Evolutionary conservation across 1,140 invertebrate genomes (phyloP).

Genomic region (Penaeus chinensis): DNA sequence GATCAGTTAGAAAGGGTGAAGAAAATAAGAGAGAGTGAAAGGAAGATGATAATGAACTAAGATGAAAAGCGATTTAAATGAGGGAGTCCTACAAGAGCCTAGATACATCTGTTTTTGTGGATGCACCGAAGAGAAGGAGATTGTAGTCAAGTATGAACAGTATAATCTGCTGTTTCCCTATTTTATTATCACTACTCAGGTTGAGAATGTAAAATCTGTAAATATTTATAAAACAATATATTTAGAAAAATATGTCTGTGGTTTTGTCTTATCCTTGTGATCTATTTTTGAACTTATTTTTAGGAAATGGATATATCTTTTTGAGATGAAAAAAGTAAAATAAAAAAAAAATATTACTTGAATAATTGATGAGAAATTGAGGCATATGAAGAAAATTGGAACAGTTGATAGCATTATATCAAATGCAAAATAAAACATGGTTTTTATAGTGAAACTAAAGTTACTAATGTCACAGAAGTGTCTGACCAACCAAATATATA

Average conservation of each 20-base stretch:
- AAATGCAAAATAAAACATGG: too few species aligned
- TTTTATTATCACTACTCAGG: constrained; percentile 55
- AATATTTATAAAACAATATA: constrained; percentile 53
- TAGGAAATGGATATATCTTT: background rate
- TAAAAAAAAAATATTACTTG: too few species aligned
- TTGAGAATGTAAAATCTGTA: constrained; percentile 57
- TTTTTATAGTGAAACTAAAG: background rate
- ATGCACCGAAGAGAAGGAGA: constrained; percentile 43
- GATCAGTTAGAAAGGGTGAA: too few species aligned
- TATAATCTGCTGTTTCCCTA: constrained; percentile 47
- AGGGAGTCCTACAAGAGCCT: constrained; percentile 25
- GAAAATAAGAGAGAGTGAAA: too few species aligned
- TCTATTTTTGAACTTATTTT: background rate
- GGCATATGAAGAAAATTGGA: too few species aligned
- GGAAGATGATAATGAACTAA: background rate
- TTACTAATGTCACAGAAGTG: background rate
- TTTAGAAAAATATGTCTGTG: constrained; percentile 51
- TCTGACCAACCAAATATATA: background rate
- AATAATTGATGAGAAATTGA: too few species aligned
- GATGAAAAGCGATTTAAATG: background rate
- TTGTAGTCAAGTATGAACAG: constrained; percentile 58
- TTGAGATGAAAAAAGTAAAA: too few species aligned
- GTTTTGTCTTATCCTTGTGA: constrained; percentile 8
- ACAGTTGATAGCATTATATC: too few species aligned
- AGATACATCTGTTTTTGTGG: constrained; percentile 10